These are phyloP conservation scores for Orientallactaga sibirica DNA, from an alignment of 2,797 vertebrate species.

Conservation along the genomic window DNA sequence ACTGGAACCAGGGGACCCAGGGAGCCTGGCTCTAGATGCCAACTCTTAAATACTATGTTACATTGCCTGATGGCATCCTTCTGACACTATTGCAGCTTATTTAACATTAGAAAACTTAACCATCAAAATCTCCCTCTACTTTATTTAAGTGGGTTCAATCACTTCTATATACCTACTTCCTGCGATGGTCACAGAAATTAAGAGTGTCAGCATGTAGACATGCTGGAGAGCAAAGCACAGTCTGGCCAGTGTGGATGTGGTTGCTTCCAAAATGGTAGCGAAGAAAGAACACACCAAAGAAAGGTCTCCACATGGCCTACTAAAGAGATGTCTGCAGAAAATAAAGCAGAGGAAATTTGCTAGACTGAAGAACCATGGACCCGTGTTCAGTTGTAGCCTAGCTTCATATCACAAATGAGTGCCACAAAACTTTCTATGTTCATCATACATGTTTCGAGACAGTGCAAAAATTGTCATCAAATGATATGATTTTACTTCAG, in stretches of 20 bases:
- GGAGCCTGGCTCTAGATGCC: not conserved
- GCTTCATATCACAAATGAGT: slow-evolving; percentile 88
- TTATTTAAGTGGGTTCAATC: not conserved
- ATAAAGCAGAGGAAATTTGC: slow-evolving; percentile 66
- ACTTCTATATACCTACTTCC: not conserved
- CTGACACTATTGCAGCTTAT: not conserved
- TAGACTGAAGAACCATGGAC: slow-evolving; percentile 84
- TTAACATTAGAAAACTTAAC: not conserved
- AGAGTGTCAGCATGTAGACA: no score
- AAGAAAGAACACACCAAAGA: slow-evolving; percentile 52
- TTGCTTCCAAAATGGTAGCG: no score
- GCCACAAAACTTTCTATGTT: slow-evolving; percentile 89
- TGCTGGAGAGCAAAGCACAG: no score
- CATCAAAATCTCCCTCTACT: not conserved
- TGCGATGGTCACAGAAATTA: no score
- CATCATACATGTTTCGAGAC: slow-evolving; percentile 88
- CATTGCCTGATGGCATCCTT: rapidly evolving
- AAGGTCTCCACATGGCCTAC: slow-evolving; percentile 68
- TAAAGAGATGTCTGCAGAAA: slow-evolving; percentile 65
- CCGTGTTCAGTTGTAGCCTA: slow-evolving; percentile 90
- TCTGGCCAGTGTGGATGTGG: no score
- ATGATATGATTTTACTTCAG: slow-evolving; percentile 89
- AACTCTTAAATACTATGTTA: not conserved
- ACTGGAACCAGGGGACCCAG: not conserved
- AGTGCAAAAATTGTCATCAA: slow-evolving; percentile 87